A percentile compares a stretch with the other conserved stretches of the same genome.
Evolutionary conservation across 2,888 invertebrate species (phyloP).

Genomic region (Diadegma fenestrale): DNA sequence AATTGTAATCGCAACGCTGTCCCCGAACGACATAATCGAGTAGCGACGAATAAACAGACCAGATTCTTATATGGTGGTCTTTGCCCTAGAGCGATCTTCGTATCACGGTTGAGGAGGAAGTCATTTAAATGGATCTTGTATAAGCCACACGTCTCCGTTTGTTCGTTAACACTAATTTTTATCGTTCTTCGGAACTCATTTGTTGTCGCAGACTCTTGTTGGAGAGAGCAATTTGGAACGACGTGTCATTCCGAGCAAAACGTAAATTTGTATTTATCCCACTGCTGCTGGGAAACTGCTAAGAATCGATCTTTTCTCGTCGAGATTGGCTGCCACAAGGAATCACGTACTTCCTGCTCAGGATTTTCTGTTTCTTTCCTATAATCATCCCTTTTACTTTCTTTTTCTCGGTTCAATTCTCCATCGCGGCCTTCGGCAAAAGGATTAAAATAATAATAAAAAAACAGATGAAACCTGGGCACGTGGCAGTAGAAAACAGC

Average conservation of each 20-base stretch:
- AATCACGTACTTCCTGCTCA: slow-evolving; percentile 64
- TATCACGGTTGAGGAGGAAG: slow-evolving; percentile 77
- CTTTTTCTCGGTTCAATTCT: slow-evolving; percentile 21
- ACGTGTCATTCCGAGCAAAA: slow-evolving; percentile 57
- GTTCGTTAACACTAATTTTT: slow-evolving; percentile 58
- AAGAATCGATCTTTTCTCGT: slow-evolving; percentile 63
- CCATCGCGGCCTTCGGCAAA: not conserved
- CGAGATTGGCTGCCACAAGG: slow-evolving; percentile 47
- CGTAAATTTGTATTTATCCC: slow-evolving; percentile 62
- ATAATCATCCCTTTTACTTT: slow-evolving; percentile 62
- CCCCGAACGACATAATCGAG: slow-evolving; percentile 80
- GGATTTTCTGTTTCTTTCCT: slow-evolving; percentile 16
- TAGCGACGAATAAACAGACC: slow-evolving; percentile 73
- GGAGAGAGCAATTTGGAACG: slow-evolving; percentile 54
- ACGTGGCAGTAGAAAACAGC: slow-evolving; percentile 27
- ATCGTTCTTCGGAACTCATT: slow-evolving; percentile 15
- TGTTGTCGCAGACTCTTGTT: slow-evolving; percentile 29
- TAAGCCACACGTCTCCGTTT: slow-evolving; percentile 49
- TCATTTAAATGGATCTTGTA: slow-evolving; percentile 78
- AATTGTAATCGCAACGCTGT: slow-evolving; percentile 77
- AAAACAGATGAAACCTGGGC: slow-evolving; percentile 23
- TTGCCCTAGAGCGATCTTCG: slow-evolving; percentile 59
- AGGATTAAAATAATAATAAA: slow-evolving; percentile 18
- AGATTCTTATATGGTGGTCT: slow-evolving; percentile 74
- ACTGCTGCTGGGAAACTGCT: slow-evolving; percentile 39